Evolutionary conservation across 1,140 invertebrate species (phyloP), one percentile per base, ranked within the genome.

Genomic region (Drosophila arizonae): DNA sequence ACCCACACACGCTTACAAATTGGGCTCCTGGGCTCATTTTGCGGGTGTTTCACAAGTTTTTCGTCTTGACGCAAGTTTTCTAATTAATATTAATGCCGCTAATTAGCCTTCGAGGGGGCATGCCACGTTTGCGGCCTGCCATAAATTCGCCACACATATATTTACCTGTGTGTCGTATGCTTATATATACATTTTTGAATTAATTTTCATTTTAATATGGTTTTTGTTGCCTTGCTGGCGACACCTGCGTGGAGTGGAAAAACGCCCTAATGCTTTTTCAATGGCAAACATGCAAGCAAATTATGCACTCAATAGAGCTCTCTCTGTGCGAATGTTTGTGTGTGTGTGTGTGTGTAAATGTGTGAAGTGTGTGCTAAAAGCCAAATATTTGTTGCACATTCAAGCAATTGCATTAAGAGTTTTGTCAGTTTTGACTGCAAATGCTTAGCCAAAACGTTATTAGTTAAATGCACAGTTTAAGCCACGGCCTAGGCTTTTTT

Each of bases 51-150:
- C 65, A 36, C 43, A 43, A 64, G 70, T 57, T 50, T 60, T 70
- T 66, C 68, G 26, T 28, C 43, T 60, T 74, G 60, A 33, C 39
- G n/a, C 48, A 85, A 87, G 64, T 87, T 86, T 86, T 78, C 58
- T 86, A 82, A 86, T 86, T 86, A 82, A 87, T 81, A 87, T 79
- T 82, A 87, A 86, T 81, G 61, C 76, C 24, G 55, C 72, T 87
- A 79, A 86, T 87, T 87, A 79, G 76, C 43, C 81, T 66, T 78
- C 33, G 74, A 75, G 71, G 36, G 45, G 26, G 52, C 28, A 28
- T 13, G 26, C n/a, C 50, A 21, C 6, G 46, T 17, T 45, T 36
- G 28, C 8, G 17, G 65, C 65, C 10, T 39, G 64, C 33, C 39
- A 17, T 21, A 52, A 26, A 52, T 52, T 1, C 21, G 21, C 24